These are phyloP conservation scores for Sparus aurata DNA, from an alignment of 2,797 vertebrate genomes.

Conservation along the genomic window DNA sequence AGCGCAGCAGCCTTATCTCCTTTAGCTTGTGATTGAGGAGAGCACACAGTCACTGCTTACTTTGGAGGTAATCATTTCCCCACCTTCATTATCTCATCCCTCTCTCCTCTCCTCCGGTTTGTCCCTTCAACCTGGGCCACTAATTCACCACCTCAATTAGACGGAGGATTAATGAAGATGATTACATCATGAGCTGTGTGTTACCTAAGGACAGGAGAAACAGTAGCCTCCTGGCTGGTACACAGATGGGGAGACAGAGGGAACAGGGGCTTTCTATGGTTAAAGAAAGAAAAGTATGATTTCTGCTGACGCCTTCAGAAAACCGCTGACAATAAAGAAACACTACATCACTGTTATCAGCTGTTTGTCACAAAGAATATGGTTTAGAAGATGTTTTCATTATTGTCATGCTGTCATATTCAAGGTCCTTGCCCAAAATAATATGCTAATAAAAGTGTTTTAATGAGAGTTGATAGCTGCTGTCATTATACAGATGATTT, in stretches of 20 bases:
- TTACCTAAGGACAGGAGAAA: slow-evolving; percentile 6
- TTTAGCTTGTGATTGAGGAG: slow-evolving; percentile 23
- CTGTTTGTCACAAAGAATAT: background rate
- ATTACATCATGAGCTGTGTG: slow-evolving; percentile 26
- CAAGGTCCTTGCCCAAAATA: background rate
- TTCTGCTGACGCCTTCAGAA: slow-evolving; percentile 12
- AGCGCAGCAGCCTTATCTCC: slow-evolving; percentile 2
- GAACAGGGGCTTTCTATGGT: background rate
- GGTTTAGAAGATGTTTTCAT: background rate
- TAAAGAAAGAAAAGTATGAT: slow-evolving; percentile 5
- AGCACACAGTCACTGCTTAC: slow-evolving; percentile 1
- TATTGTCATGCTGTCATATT: background rate
- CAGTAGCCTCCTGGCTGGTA: background rate
- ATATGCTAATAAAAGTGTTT: background rate
- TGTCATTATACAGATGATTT: background rate
- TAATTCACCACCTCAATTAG: slow-evolving; percentile 33
- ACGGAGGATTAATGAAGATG: slow-evolving; percentile 37
- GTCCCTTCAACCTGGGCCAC: slow-evolving; percentile 2
- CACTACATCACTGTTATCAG: background rate
- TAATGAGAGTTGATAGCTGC: background rate
- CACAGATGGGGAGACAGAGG: background rate
- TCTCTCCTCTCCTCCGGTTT: slow-evolving; percentile 9
- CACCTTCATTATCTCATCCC: slow-evolving; percentile 30
- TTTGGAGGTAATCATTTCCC: slow-evolving; percentile 33
- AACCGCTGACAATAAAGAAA: slow-evolving; percentile 7